Percentiles rank a stretch among this genome's conserved stretches.
Conservation (phyloP, 2,888 invertebrate genomes). For the Ptychoptera albimana region DNA sequence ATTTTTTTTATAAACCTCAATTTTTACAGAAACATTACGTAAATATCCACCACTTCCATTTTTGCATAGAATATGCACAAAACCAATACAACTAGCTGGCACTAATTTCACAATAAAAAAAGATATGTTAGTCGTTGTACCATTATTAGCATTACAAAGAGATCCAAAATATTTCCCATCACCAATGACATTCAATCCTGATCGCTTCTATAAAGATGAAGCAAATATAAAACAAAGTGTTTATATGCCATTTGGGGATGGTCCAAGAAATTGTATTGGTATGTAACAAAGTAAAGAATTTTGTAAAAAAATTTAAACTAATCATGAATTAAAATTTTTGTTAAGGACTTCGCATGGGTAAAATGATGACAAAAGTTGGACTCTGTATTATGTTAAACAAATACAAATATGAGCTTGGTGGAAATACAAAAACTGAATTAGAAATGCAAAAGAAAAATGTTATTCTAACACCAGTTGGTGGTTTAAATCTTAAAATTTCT, state of each 20-base stretch:
- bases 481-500: too few relatives aligned
- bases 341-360: constrained; percentile 18
- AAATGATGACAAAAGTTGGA: constrained; percentile 15
- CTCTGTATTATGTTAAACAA: constrained; percentile 6
- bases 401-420: constrained; percentile 1
- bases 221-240: constrained; percentile 9
- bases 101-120: constrained; percentile 32
- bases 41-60: not conserved
- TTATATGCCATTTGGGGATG: constrained; percentile 31
- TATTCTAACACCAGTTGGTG: too few relatives aligned
- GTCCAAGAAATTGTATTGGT: constrained; percentile 29
- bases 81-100: constrained; percentile 31
- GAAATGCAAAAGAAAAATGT: too few relatives aligned
- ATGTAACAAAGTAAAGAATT: not conserved
- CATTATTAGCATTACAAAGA: constrained; percentile 40
- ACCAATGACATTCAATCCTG: constrained; percentile 43
- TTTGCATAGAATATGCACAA: constrained; percentile 14
- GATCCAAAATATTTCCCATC: constrained; percentile 42
- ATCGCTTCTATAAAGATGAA: constrained; percentile 31
- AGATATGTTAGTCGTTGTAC: constrained; percentile 35
- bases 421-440: too few relatives aligned
- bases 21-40: not conserved
- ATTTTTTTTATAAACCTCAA: not conserved
- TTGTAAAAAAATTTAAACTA: too few relatives aligned
- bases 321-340: not conserved